A percentile compares a stretch with the other conserved stretches of the same genome.
These are phyloP conservation scores for Drosophila prostipennis DNA, from an alignment of 2,888 invertebrate genomes.

Conservation along the genomic window DNA sequence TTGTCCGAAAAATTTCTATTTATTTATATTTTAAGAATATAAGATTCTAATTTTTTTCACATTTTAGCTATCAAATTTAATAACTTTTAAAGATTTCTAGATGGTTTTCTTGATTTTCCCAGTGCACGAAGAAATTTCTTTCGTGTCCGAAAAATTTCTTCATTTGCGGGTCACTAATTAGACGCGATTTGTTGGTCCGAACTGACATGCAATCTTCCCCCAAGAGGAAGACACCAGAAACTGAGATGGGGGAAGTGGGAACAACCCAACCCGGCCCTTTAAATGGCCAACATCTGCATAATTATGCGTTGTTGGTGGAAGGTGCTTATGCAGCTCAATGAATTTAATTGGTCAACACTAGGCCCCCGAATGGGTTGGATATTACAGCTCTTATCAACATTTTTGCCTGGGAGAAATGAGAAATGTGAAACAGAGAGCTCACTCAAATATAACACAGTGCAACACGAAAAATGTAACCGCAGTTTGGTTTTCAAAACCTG, in stretches of 20 bases:
- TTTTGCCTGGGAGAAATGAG: conserved; percentile 43
- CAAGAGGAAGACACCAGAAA: conserved; percentile 6
- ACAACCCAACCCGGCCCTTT: conserved; percentile 8
- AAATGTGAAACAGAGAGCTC: conserved; percentile 27
- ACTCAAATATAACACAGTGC: conserved; percentile 55
- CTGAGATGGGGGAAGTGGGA: not conserved
- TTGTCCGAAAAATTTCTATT: conserved; percentile 68
- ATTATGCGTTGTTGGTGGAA: conserved; percentile 60
- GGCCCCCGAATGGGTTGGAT: conserved; percentile 16
- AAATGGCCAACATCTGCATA: conserved; percentile 59
- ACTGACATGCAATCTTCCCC: conserved; percentile 65
- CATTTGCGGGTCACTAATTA: conserved; percentile 69
- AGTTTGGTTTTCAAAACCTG: too few relatives aligned
- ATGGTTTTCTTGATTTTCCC: not conserved
- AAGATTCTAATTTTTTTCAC: too few relatives aligned
- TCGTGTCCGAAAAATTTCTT: conserved; percentile 71
- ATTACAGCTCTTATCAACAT: conserved; percentile 59
- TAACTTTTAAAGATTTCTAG: not conserved
- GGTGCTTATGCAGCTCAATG: conserved; percentile 67
- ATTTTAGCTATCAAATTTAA: too few relatives aligned
- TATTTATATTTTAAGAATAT: too few relatives aligned
- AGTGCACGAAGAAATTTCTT: conserved; percentile 29
- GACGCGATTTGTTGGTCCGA: conserved; percentile 66
- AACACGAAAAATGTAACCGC: too few relatives aligned
- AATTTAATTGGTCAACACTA: conserved; percentile 78